Evolutionary conservation across 2,113 vertebrate genomes (phyloP).

Genomic region (Suricata suricatta): DNA sequence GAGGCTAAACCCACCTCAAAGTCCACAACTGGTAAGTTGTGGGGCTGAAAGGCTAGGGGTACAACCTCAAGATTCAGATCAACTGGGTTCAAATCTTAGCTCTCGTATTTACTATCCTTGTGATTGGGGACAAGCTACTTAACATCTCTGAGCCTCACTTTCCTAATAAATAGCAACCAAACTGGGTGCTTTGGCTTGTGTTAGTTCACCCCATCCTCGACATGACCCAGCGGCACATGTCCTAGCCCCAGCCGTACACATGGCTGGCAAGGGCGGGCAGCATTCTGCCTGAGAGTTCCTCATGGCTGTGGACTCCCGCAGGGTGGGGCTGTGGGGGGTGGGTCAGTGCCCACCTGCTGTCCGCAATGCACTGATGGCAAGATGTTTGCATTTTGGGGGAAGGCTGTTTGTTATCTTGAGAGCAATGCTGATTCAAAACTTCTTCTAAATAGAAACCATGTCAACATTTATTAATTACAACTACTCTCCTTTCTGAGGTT

Average conservation of each 20-base stretch:
- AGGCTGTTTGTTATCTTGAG: neutral
- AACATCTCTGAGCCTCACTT: neutral
- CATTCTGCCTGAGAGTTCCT: neutral
- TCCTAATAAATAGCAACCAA: neutral
- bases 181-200: neutral
- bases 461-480: conserved; percentile 15
- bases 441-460: neutral
- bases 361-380: neutral
- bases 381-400: neutral
- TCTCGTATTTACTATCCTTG: neutral
- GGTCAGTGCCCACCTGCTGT: neutral
- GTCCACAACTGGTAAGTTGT: neutral
- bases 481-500: neutral
- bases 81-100: neutral
- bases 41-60: neutral
- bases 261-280: neutral
- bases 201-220: neutral
- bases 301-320: no score
- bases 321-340: neutral
- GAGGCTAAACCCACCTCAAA: neutral
- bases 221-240: neutral
- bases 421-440: neutral
- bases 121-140: neutral
- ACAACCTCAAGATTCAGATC: neutral
- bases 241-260: neutral